Base-by-base conservation (phyloP, 1,140 invertebrate genomes). In the Drosophila varians region DNA sequence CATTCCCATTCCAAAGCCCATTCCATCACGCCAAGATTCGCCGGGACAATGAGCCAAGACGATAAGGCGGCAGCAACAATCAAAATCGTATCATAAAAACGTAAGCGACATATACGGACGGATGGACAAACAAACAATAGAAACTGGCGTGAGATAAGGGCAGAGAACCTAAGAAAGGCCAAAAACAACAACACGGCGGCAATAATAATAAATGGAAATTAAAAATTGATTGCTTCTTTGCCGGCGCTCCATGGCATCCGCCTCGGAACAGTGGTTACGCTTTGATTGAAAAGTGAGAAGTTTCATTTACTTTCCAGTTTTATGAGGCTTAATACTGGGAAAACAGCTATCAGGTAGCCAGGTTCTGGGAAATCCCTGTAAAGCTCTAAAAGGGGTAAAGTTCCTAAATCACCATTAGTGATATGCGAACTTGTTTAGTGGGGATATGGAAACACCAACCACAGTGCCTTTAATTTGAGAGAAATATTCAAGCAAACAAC, bases 181-280 rank as follows among this genome's bases (percentile, higher is more conserved):
- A 45, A 69, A 54, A 75, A 54, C 28, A 75, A 31, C 49, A 38
- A 40, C 26, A 70, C 53, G 49, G 61, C 49, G 62, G 62, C 49
- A 79, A 80, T 72, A 75, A 70, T 80, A 64, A 70, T 80, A 64
- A 54, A 74, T 54, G 58, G 60, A 84, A 86, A 83, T 73, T 76
- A 62, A 84, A 86, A 72, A 86, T 83, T 84, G 79, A 84, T 84
- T 86, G 79, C 78, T 83, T 82, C 60, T 58, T 61, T 56, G 57
- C 58, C 49, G 75, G 65, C 79, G 79, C 79, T 55, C 49, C 43
- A 52, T 51, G 78, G 47, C 78, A 77, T 73, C 55, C 70, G 74
- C 25, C 58, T 21, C 25, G 5, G 26, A 23, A 77, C 78, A 77
- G 52, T 82, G 77, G 38, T 73, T 40, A 0, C 19, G 25, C 53